These are phyloP conservation scores for Poecile montanus DNA, from an alignment of 2,797 vertebrate genomes.

Conservation along the genomic window DNA sequence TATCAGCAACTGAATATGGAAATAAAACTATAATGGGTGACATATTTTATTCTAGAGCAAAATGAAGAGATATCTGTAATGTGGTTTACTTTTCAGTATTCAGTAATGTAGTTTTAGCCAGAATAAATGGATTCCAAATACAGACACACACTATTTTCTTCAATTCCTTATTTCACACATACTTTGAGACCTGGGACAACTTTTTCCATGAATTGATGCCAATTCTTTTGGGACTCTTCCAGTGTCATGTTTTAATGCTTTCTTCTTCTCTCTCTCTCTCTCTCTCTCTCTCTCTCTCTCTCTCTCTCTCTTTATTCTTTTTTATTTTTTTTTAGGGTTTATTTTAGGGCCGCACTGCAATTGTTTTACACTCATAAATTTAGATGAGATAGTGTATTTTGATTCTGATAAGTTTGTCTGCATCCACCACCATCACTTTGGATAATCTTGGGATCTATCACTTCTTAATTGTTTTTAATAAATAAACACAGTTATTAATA, in stretches of 20 bases:
- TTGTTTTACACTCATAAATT: background rate
- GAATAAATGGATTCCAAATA: background rate
- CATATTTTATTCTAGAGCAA: background rate
- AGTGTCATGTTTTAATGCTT: background rate
- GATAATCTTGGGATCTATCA: background rate
- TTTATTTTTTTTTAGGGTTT: background rate
- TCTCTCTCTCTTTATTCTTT: accelerated
- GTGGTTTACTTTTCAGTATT: slow-evolving; percentile 6
- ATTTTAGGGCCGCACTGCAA: background rate
- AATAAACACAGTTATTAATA: background rate
- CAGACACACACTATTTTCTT: slow-evolving; percentile 15
- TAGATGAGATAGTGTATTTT: background rate
- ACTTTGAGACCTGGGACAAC: slow-evolving; percentile 9
- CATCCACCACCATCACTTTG: background rate
- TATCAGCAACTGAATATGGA: background rate
- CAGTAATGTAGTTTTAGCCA: background rate
- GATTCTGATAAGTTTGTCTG: background rate
- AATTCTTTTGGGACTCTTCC: background rate
- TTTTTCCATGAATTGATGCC: slow-evolving; percentile 8
- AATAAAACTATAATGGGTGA: background rate
- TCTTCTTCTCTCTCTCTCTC: background rate
- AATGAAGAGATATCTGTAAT: slow-evolving; percentile 1
- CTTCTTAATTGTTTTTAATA: background rate
- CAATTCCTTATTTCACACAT: slow-evolving; percentile 31
- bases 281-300: background rate